Conservation (phyloP, 2,113 vertebrate genomes). For the Egretta garzetta region DNA sequence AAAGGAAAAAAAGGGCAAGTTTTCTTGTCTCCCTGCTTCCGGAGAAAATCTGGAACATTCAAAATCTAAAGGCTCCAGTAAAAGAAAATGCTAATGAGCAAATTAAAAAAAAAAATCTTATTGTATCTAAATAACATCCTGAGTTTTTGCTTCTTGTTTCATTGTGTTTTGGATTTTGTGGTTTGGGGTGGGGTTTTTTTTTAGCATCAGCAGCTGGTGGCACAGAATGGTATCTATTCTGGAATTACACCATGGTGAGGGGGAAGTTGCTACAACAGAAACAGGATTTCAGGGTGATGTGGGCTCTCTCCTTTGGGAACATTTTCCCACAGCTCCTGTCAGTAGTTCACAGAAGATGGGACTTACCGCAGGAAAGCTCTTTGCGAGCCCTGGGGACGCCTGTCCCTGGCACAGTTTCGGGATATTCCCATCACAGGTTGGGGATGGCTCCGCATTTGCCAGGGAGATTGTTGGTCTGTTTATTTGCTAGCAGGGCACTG, state of each 20-base stretch:
- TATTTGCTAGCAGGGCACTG: background rate
- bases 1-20: background rate
- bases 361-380: background rate
- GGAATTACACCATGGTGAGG: background rate
- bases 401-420: background rate
- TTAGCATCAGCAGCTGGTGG: background rate
- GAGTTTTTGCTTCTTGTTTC: background rate
- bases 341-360: background rate
- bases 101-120: accelerated
- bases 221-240: accelerated
- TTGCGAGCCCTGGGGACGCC: accelerated
- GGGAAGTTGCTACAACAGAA: background rate
- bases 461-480: background rate
- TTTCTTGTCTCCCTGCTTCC: background rate
- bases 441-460: accelerated
- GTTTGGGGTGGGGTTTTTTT: background rate
- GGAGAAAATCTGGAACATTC: background rate
- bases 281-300: background rate
- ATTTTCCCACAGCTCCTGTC: background rate
- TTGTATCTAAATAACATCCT: background rate
- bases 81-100: background rate
- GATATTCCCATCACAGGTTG: background rate
- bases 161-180: background rate
- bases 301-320: background rate
- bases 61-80: background rate